These are phyloP conservation scores for Arion vulgaris DNA, from an alignment of 1,140 invertebrate species.

Conservation along the genomic window DNA sequence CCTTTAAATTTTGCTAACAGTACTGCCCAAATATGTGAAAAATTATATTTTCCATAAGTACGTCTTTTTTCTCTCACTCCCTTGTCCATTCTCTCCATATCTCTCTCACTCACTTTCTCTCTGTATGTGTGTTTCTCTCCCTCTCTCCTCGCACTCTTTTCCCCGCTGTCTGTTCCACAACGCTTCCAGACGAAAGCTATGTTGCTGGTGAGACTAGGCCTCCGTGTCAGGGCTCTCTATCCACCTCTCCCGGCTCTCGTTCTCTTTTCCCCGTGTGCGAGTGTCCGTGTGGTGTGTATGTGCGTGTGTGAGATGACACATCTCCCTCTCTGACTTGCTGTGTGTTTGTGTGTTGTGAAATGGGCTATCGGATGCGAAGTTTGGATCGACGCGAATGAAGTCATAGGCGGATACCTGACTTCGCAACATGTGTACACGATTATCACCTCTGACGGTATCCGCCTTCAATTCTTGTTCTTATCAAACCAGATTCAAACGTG, in stretches of 20 bases:
- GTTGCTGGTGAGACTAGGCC: not conserved
- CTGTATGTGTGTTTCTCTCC: too few relatives aligned
- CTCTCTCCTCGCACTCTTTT: too few relatives aligned
- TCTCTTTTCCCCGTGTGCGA: not conserved
- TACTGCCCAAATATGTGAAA: too few relatives aligned
- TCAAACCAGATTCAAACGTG: not conserved
- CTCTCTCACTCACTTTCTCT: conserved; percentile 25
- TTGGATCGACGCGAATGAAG: not conserved
- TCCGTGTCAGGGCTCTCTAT: conserved; percentile 5
- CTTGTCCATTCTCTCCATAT: too few relatives aligned
- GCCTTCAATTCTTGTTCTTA: not conserved
- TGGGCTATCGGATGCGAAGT: conserved; percentile 1
- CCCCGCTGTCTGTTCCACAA: too few relatives aligned
- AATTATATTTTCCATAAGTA: not conserved
- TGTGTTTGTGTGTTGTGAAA: not conserved
- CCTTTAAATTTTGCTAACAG: too few relatives aligned
- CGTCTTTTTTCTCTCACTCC: not conserved
- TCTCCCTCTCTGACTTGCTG: not conserved
- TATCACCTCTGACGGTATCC: not conserved
- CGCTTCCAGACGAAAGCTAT: not conserved
- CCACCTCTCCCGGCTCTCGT: not conserved
- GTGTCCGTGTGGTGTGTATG: not conserved
- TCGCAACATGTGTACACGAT: not conserved
- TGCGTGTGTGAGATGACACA: not conserved
- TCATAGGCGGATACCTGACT: not conserved